Evolutionary conservation across 1,140 invertebrate species (phyloP), one percentile per base, ranked within the genome.

Genomic region (Hesperophylax magnus): DNA sequence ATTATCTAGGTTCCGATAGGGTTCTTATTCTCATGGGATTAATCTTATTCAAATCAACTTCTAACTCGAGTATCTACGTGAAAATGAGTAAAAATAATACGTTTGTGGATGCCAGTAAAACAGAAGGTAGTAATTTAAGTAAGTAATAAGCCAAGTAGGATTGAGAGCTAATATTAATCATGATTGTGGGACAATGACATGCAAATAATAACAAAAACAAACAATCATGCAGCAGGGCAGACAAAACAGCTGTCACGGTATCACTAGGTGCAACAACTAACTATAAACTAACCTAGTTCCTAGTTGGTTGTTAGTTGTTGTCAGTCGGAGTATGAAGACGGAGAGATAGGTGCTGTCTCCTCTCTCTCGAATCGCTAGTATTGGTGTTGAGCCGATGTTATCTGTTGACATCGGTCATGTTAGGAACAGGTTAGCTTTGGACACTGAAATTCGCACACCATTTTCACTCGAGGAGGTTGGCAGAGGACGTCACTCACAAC

Each of bases 381-480:
- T 52, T 47, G 74, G 58, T 27, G 53, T 78, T 7, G 53, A 74
- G 34, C 77, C 76, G 39, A 27, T 53, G 77, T 82, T 76, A 82
- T 82, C 81, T 82, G 72, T 82, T 79, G 69, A 82, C 71, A 56
- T 56, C 60, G 34, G 69, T 52, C 81, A 82, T 82, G 77, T 74
- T 82, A 72, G 31, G 31, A 61, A 75, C 53, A 4, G 24, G 20
- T 74, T 56, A 56, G 53, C 53, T 18, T 74, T 74, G 53, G 22
- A 58, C 71, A 39, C 61, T 65, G 27, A 27, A 27, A 27, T 78
- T 61, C 77, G 39, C 78, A 54, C 61, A 76, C 60, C 53, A 56
- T 54, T 54, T 78, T 72, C 77, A 34, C 69, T 22, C 24, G 6
- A 31, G 71, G n/a, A 74, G 53, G 71, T 22, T 47, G 74, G 69